Percentiles rank a stretch among this genome's conserved stretches.
phyloP scores from a whole-genome alignment of 2,113 vertebrate species.

The Donacobius atricapilla region DNA sequence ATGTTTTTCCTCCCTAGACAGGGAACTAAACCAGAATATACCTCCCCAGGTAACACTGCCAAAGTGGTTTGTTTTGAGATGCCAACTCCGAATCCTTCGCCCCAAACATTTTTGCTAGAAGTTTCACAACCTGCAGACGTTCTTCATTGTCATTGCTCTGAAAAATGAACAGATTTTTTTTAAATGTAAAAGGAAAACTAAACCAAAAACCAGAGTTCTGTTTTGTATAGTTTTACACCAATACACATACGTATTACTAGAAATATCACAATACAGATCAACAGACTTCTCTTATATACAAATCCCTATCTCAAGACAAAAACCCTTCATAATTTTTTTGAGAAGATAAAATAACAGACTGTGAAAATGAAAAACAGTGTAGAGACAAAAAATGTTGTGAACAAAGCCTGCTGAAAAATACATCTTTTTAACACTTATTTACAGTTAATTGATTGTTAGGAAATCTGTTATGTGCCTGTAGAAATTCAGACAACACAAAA shows the following conservation, averaged over 20 bases:
- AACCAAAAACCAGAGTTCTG: neutral
- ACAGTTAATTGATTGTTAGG: neutral
- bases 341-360: neutral
- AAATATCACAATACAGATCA: neutral
- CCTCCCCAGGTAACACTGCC: conserved; percentile 99
- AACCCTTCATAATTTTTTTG: neutral
- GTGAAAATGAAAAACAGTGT: neutral
- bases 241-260: neutral
- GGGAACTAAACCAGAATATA: conserved; percentile 53
- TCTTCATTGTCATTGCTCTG: conserved; percentile 99
- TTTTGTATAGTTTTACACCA: neutral
- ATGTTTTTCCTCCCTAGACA: neutral
- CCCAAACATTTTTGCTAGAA: conserved; percentile 99
- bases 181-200: neutral
- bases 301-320: neutral
- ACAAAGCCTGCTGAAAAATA: neutral
- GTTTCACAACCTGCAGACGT: conserved; percentile 95
- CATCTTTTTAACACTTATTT: neutral
- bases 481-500: neutral
- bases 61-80: conserved; percentile 96
- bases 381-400: neutral
- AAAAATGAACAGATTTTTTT: conserved; percentile 4
- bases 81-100: conserved; percentile 97
- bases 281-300: neutral
- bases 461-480: neutral